Evolutionary conservation across 2,888 invertebrate species (phyloP).

Genomic region (Scrobipalpa costella): DNA sequence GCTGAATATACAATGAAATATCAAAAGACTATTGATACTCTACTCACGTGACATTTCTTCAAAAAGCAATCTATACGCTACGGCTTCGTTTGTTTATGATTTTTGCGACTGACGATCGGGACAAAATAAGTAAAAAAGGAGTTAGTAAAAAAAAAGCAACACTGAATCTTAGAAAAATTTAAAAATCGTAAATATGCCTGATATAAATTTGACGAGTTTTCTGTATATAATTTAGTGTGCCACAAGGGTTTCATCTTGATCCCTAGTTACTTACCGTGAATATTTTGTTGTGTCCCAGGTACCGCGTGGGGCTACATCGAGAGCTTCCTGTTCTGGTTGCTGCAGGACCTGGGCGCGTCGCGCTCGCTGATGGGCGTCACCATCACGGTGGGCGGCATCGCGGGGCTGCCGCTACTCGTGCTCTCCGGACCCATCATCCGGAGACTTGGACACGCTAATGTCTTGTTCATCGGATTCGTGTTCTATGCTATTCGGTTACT

Average conservation of each 20-base stretch:
- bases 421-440: conserved; percentile 89
- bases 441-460: conserved; percentile 87
- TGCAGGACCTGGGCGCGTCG: conserved; percentile 88
- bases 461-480: conserved; percentile 88
- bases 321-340: conserved; percentile 90
- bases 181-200: too few relatives aligned
- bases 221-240: not conserved
- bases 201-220: too few relatives aligned
- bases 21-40: too few relatives aligned
- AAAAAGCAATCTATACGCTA: too few relatives aligned
- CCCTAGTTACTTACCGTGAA: not conserved
- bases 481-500: conserved; percentile 87
- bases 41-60: too few relatives aligned
- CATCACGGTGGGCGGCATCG: conserved; percentile 88
- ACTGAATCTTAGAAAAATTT: too few relatives aligned
- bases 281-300: conserved; percentile 69
- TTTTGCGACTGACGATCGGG: too few relatives aligned
- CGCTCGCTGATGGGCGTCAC: conserved; percentile 90
- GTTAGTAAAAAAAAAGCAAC: too few relatives aligned
- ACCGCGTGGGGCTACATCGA: conserved; percentile 92
- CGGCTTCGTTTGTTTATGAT: too few relatives aligned
- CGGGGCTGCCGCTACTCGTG: conserved; percentile 87
- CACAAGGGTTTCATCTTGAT: not conserved
- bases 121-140: too few relatives aligned
- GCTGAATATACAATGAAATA: too few relatives aligned